Evolutionary conservation across 64 coral and sea anemone species (phyloP).

Genomic region (Pachyseris speciosa): DNA sequence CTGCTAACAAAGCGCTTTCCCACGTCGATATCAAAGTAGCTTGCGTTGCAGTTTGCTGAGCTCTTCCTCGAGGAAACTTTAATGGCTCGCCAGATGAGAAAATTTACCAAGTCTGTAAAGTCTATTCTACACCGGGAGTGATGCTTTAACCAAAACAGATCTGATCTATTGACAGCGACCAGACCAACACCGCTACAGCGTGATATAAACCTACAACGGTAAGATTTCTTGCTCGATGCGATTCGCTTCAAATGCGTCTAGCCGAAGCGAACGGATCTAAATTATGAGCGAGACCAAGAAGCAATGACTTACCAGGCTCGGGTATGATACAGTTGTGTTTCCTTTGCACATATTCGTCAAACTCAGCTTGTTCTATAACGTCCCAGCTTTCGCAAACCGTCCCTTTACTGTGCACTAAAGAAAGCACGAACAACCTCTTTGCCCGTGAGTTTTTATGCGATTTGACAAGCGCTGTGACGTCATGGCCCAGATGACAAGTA

Average conservation of each 20-base stretch:
- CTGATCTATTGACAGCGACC: neutral
- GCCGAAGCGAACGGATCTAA: neutral
- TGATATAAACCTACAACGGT: neutral
- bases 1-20: slow-evolving; percentile 13
- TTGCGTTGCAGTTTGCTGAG: neutral
- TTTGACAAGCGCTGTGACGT: slow-evolving; percentile 39
- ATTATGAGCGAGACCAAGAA: neutral
- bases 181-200: no score
- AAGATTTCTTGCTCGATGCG: neutral
- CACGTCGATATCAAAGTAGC: neutral
- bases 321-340: neutral
- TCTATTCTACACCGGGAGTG: no score
- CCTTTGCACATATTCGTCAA: slow-evolving; percentile 25
- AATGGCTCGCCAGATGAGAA: no score
- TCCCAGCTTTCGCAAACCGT: neutral
- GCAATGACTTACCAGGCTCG: slow-evolving; percentile 39
- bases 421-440: neutral
- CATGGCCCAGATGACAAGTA: neutral
- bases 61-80: neutral
- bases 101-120: no score
- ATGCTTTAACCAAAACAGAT: no score
- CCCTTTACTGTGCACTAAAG: neutral
- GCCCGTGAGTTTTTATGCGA: neutral
- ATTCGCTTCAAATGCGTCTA: neutral
- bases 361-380: neutral